These are phyloP conservation scores for Aphodius sticticus DNA, from an alignment of 2,888 invertebrate species.

Conservation along the genomic window DNA sequence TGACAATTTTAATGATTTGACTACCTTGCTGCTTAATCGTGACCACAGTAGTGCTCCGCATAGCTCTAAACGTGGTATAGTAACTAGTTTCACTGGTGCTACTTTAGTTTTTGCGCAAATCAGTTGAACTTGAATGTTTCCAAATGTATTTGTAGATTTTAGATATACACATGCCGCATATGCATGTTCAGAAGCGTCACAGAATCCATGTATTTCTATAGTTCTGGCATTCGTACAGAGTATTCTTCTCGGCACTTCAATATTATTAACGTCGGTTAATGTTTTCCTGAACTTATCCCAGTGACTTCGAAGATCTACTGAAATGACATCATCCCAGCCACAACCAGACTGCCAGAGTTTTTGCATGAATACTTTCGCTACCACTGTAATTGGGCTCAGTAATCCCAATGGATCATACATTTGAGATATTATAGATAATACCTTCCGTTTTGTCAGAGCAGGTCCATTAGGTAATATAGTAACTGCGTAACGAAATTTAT, in stretches of 20 bases:
- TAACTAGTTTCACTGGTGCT: conserved; percentile 16
- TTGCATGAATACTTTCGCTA: conserved; percentile 15
- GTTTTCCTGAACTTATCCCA: too few species aligned
- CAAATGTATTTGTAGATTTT: not conserved
- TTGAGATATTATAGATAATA: conserved; percentile 9
- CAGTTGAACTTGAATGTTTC: not conserved
- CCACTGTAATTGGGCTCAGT: not conserved
- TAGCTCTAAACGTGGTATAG: conserved; percentile 32
- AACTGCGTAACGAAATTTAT: not conserved
- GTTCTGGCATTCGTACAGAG: not conserved
- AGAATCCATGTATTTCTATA: not conserved
- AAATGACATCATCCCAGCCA: conserved; percentile 6
- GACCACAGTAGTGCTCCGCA: conserved; percentile 22
- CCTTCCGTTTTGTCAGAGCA: conserved; percentile 6
- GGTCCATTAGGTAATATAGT: not conserved
- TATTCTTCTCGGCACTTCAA: too few species aligned
- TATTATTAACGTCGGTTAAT: too few species aligned
- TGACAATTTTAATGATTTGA: not conserved
- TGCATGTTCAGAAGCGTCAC: not conserved
- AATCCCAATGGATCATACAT: conserved; percentile 5
- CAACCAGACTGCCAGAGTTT: conserved; percentile 4
- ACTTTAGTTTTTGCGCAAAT: conserved; percentile 13
- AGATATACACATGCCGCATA: conserved; percentile 9
- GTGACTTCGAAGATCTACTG: too few species aligned
- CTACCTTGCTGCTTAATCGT: not conserved